Evolutionary conservation across 1,140 invertebrate species (phyloP), one percentile per base, ranked within the genome.

Genomic region (Notospermus geniculatus): DNA sequence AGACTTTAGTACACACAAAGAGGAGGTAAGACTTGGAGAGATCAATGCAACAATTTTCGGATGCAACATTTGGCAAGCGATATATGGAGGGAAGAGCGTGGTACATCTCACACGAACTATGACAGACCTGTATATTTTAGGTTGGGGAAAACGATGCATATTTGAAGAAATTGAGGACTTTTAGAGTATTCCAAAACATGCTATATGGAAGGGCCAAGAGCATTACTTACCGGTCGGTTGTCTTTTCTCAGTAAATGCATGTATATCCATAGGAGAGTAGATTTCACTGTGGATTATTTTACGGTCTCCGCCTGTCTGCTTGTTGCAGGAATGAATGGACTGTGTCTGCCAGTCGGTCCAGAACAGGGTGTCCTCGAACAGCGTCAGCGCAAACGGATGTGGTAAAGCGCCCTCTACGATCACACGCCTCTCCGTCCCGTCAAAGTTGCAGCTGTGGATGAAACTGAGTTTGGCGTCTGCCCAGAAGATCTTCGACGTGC

Each of bases 401-500:
- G 87, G 84, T 15, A 92, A 78, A 0, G 85, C 87, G 62, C 88
- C 86, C 63, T 87, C 86, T 0, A 92, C 82, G 32, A 84, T 71
- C 53, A 83, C 88, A 9, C 85, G 83, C 4, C 91, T 82, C 73
- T 91, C 89, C 45, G 84, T 85, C 0, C 94, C 94, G 73, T 93
- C 86, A 74, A 90, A 92, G 74, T 95, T 70, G 65, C 74, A 75
- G 57, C 71, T 71, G 59, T 79, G 73, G 45, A 84, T 80, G 57
- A 70, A 78, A 30, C 63, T 71, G 1, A 73, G 58, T 57, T 79
- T 78, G 29, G 95, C 95, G 84, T 98, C 96, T 0, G 94, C 89
- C 88, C 91, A 99, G 77, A 95, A 99, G 0, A 98, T 79, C 41
- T 90, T 89, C 71, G 92, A 80, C 2, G 91, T 90, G 76, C 92